A percentile compares a stretch with the other conserved stretches of the same genome.
These are phyloP conservation scores for Megaceryle maxima DNA, from an alignment of 2,113 vertebrate genomes.

Conservation along the genomic window DNA sequence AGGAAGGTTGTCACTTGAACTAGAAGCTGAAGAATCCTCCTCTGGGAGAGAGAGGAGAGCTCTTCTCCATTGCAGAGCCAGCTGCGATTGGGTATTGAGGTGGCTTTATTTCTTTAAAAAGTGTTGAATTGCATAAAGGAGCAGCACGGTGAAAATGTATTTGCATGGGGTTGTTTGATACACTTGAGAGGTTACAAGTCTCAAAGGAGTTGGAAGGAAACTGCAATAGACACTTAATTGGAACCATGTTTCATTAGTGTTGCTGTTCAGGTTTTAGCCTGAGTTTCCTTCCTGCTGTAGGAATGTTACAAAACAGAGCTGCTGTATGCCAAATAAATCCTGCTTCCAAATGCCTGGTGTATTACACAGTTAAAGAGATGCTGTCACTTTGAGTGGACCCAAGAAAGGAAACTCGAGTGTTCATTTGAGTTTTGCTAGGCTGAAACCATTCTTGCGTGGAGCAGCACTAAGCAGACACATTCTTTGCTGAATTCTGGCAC, in stretches of 20 bases:
- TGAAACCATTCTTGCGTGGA: conserved; percentile 10
- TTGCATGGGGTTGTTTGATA: conserved; percentile 33
- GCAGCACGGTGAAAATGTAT: background rate
- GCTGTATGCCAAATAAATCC: background rate
- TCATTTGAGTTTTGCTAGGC: background rate
- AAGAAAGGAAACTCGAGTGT: background rate
- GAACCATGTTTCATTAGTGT: conserved; percentile 2
- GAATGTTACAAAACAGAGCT: background rate
- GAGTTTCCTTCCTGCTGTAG: background rate
- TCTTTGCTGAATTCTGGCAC: background rate
- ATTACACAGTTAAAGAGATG: background rate
- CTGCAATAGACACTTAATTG: conserved; percentile 33
- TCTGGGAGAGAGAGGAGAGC: background rate
- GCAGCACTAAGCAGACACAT: background rate
- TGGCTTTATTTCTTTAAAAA: background rate
- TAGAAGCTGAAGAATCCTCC: background rate
- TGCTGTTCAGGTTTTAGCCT: background rate
- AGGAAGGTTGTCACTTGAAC: background rate
- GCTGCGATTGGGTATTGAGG: background rate
- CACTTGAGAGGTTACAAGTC: conserved; percentile 24
- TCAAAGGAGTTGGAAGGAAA: background rate
- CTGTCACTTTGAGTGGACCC: conserved; percentile 8
- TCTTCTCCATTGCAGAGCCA: background rate
- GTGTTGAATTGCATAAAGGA: background rate
- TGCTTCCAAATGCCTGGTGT: background rate